Percentiles rank a stretch among this genome's conserved stretches.
Conservation (phyloP, 1,140 invertebrate genomes). For the Lepidurus couesii region DNA sequence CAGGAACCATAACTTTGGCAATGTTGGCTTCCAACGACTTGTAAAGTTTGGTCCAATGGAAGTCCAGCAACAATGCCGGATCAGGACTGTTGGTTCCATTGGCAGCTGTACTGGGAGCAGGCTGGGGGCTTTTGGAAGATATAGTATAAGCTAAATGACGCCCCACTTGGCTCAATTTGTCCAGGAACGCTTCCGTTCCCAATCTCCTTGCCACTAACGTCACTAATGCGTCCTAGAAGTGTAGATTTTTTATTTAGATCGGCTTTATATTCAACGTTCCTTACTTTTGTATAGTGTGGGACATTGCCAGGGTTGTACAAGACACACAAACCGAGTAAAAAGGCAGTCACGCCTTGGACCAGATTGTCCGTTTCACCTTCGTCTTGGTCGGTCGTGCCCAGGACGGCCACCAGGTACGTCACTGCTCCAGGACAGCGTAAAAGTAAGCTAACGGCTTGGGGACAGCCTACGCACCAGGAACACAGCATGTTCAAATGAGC, state of each 20-base stretch:
- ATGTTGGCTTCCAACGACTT: constrained; percentile 41
- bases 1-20: constrained; percentile 27
- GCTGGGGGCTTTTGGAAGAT: constrained; percentile 88
- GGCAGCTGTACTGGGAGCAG: constrained; percentile 54
- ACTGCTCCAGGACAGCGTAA: constrained; percentile 77
- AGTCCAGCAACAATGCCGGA: neutral
- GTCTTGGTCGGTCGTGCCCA: constrained; percentile 44
- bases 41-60: constrained; percentile 37
- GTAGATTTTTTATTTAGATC: neutral
- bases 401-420: constrained; percentile 72
- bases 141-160: constrained; percentile 85
- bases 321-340: constrained; percentile 87
- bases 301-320: constrained; percentile 87
- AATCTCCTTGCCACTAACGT: constrained; percentile 86
- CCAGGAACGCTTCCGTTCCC: constrained; percentile 80
- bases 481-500: constrained; percentile 85
- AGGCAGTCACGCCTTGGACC: constrained; percentile 85
- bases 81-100: neutral
- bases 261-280: constrained; percentile 39
- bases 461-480: constrained; percentile 82
- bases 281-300: constrained; percentile 64
- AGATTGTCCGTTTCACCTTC: constrained; percentile 44
- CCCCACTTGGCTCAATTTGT: constrained; percentile 77
- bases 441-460: constrained; percentile 74
- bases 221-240: constrained; percentile 64